Evolutionary conservation across 2,797 vertebrate genomes (phyloP), one percentile per base, ranked within the genome.

Genomic region (Manis pentadactyla): DNA sequence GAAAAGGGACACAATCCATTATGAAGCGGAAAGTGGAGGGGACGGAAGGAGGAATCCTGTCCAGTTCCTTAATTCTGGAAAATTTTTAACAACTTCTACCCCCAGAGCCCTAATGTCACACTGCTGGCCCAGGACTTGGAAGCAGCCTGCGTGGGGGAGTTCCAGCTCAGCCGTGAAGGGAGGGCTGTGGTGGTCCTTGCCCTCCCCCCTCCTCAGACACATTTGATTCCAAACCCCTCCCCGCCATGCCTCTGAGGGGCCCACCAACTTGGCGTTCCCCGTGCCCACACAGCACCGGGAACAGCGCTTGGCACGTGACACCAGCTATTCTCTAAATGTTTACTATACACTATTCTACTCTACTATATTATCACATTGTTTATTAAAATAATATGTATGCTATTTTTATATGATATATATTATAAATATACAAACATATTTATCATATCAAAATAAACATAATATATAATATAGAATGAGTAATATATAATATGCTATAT

Each of bases 311-410:
- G 29, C 68, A 66, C 31, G 1, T 0, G 34, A 46, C 29, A n/a
- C 69, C 31, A 71, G 71, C 34, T 34, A 73, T 19, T 84, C 87
- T 81, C 34, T 64, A 75, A 25, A 74, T 51, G 34, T 59, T 86
- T 57, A 57, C 57, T 23, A n/a, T 75, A 64, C 57, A 63, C 51
- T 39, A 71, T 81, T 69, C n/a, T 59, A 51, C 27, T 10, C 34
- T 13, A 31, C 68, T 71, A 55, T 14, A 73, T 19, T 59, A 25
- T 78, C 79, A 39, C 81, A 55, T 5, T 78, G 74, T 90, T 82
- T 71, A 31, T 86, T 77, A 39, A 55, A 17, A n/a, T 57, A 59
- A 4, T 21, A 90, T 59, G 83, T 69, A 18, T 61, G 27, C 29
- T 83, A 71, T 4, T 83, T 85, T 39, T 49, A 39, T 9, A 86